phyloP scores from a whole-genome alignment of 2,888 invertebrate species.

The Epistrophella euchroma region DNA sequence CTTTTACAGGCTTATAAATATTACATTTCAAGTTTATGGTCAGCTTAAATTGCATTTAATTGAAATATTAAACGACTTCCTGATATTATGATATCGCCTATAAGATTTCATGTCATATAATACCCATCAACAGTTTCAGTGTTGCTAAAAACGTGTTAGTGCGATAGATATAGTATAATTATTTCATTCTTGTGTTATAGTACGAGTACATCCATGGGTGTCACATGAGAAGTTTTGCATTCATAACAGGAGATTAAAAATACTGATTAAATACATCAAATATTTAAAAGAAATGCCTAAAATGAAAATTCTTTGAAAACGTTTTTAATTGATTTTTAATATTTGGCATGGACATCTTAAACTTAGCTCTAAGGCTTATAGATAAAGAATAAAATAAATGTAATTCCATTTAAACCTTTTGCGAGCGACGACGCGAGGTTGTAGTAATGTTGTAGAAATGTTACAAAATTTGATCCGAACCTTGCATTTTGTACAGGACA shows the following conservation, averaged over 20 bases:
- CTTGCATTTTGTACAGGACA: too few species aligned
- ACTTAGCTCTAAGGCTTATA: too few species aligned
- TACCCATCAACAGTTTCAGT: neutral
- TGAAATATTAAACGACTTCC: constrained; percentile 10
- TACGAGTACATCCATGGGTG: neutral
- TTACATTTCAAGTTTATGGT: constrained; percentile 26
- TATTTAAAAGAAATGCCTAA: too few species aligned
- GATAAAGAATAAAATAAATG: too few species aligned
- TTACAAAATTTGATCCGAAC: too few species aligned
- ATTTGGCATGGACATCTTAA: too few species aligned
- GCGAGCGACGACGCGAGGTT: too few species aligned
- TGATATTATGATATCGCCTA: neutral
- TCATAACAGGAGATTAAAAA: neutral
- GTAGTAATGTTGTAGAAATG: too few species aligned
- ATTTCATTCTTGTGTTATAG: neutral
- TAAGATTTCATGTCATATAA: constrained; percentile 3
- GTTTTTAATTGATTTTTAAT: too few species aligned
- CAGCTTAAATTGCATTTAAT: neutral
- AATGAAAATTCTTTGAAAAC: too few species aligned
- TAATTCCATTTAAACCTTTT: too few species aligned
- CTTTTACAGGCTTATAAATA: neutral
- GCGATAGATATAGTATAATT: neutral
- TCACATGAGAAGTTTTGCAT: neutral
- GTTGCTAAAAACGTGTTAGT: neutral
- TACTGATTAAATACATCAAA: too few species aligned